Evolutionary conservation across 1,140 invertebrate genomes (phyloP).

Genomic region (Macrocentrus cingulum): DNA sequence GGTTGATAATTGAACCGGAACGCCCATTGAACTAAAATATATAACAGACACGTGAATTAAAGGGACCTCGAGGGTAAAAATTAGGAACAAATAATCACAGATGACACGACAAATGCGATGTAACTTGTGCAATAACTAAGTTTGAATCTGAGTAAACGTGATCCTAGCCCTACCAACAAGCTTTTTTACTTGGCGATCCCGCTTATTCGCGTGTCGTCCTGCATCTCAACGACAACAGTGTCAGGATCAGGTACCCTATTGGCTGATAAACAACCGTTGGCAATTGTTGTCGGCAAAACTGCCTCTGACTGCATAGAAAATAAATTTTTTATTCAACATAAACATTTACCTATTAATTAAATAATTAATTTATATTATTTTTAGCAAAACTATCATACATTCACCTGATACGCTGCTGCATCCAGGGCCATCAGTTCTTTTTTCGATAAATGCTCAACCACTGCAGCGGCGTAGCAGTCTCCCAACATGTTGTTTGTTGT

Average conservation of each 20-base stretch:
- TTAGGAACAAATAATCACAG: constrained; percentile 24
- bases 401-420: constrained; percentile 65
- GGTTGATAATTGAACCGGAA: constrained; percentile 42
- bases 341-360: neutral
- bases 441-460: constrained; percentile 82
- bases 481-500: constrained; percentile 88
- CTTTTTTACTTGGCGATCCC: constrained; percentile 58
- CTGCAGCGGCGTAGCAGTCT: constrained; percentile 83
- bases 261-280: constrained; percentile 56
- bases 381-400: constrained; percentile 5
- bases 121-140: constrained; percentile 31
- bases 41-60: no score
- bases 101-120: constrained; percentile 26
- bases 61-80: neutral
- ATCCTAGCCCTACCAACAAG: constrained; percentile 59
- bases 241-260: constrained; percentile 57
- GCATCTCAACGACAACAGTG: constrained; percentile 56
- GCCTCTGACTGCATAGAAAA: constrained; percentile 49
- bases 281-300: constrained; percentile 53
- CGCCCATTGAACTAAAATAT: constrained; percentile 36
- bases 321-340: no score
- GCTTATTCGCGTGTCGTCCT: constrained; percentile 53
- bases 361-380: no score
- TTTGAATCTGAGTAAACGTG: constrained; percentile 48
- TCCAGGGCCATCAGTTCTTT: constrained; percentile 76